Conservation (phyloP, 1,140 invertebrate species). For the Caenorhabditis tropicalis region DNA sequence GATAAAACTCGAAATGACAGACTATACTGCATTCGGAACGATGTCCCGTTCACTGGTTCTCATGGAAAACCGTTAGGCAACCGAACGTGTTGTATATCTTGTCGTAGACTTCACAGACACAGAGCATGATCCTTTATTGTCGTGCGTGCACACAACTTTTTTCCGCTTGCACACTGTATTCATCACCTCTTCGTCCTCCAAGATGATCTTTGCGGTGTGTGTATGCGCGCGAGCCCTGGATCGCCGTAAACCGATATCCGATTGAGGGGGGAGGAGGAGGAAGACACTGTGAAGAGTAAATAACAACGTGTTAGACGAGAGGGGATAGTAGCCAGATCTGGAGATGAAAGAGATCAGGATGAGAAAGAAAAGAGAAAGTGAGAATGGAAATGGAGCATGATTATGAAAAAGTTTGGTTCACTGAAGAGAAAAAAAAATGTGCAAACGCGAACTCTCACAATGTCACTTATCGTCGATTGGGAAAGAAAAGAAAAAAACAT, state of each 20-base stretch:
- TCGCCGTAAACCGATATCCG: slow-evolving; percentile 23
- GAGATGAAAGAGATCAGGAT: slow-evolving; percentile 3
- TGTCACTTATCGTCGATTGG: too few relatives aligned
- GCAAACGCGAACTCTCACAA: too few relatives aligned
- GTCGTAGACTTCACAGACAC: too few relatives aligned
- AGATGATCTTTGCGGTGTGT: slow-evolving; percentile 31
- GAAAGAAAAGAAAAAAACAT: too few relatives aligned
- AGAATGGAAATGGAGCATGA: background rate
- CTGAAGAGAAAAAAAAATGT: background rate
- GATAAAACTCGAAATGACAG: too few relatives aligned
- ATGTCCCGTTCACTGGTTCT: background rate
- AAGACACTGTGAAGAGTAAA: background rate
- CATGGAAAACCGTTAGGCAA: background rate
- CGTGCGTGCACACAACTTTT: slow-evolving; percentile 18
- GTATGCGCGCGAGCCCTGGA: background rate
- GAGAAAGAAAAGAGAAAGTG: background rate
- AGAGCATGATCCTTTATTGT: background rate
- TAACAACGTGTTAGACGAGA: background rate
- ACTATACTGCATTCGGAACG: too few relatives aligned
- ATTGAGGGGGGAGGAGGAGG: background rate
- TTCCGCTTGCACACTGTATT: background rate
- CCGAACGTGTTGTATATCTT: background rate
- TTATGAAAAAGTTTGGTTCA: background rate
- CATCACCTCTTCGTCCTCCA: background rate
- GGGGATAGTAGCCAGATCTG: background rate